Conservation (phyloP, 2,888 invertebrate species). For the Noctua pronuba region DNA sequence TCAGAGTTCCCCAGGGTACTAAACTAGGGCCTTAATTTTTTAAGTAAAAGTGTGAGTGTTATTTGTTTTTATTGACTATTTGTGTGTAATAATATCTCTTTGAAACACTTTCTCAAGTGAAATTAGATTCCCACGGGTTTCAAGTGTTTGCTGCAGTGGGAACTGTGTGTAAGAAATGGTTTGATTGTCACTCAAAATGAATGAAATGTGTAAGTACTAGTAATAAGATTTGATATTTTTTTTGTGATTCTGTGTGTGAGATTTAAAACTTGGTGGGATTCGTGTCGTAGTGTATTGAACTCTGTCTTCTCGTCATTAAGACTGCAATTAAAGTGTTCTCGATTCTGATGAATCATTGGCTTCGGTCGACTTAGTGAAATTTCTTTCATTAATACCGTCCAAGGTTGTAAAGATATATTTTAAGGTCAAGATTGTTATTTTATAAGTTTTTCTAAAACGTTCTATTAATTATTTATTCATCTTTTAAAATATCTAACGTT, state of each 20-base stretch:
- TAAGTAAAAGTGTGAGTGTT: slow-evolving; percentile 59
- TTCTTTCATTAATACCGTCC: slow-evolving; percentile 68
- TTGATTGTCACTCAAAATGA: slow-evolving; percentile 76
- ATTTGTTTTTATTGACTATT: slow-evolving; percentile 66
- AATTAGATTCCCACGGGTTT: slow-evolving; percentile 77
- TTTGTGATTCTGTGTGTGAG: slow-evolving; percentile 34
- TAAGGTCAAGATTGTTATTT: slow-evolving; percentile 46
- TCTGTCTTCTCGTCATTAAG: slow-evolving; percentile 50
- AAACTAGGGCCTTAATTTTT: slow-evolving; percentile 68
- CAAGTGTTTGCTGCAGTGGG: slow-evolving; percentile 69
- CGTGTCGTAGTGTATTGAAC: slow-evolving; percentile 23
- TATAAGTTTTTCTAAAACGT: slow-evolving; percentile 5
- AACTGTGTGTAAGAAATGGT: slow-evolving; percentile 70
- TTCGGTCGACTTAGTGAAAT: slow-evolving; percentile 69
- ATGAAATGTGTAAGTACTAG: slow-evolving; percentile 87
- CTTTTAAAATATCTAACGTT: background rate
- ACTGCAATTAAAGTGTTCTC: slow-evolving; percentile 55
- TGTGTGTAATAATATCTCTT: slow-evolving; percentile 69
- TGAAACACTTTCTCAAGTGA: slow-evolving; percentile 77
- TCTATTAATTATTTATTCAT: background rate
- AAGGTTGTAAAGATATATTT: slow-evolving; percentile 60
- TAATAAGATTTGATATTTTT: slow-evolving; percentile 42
- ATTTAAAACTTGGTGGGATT: slow-evolving; percentile 30
- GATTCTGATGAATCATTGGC: slow-evolving; percentile 70
- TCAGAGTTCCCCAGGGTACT: slow-evolving; percentile 75